phyloP scores from a whole-genome alignment of 1,140 invertebrate genomes.

The Rhopalosiphum maidis region DNA sequence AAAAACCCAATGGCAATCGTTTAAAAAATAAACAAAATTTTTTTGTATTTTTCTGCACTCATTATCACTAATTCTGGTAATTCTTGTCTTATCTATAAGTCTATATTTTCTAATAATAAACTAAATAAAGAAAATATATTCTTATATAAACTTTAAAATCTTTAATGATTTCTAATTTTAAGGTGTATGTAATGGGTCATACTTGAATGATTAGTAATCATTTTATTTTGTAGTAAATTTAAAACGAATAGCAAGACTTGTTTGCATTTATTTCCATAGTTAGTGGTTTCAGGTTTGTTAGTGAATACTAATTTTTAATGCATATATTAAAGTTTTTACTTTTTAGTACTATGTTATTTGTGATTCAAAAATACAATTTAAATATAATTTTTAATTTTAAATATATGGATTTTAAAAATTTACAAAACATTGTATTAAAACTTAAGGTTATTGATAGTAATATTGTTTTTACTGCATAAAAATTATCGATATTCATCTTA shows the following conservation, averaged over 20 bases:
- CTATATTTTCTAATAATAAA: background rate
- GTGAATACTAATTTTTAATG: conserved; percentile 47
- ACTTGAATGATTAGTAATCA: conserved; percentile 12
- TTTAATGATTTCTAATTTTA: background rate
- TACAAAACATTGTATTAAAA: background rate
- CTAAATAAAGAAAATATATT: background rate
- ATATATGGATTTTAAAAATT: background rate
- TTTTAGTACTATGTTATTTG: background rate
- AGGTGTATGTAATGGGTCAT: too few species aligned
- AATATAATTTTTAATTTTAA: background rate
- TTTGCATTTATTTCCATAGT: conserved; percentile 49
- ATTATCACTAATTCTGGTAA: background rate
- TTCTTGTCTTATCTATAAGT: background rate
- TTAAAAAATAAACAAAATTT: background rate
- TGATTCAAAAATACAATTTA: background rate
- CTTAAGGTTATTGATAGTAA: background rate
- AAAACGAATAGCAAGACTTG: conserved; percentile 12
- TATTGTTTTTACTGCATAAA: background rate
- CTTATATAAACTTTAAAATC: background rate
- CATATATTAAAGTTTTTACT: conserved; percentile 40
- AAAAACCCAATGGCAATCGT: background rate
- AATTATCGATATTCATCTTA: background rate
- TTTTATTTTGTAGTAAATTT: background rate
- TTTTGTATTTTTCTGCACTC: background rate
- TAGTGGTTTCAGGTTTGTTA: conserved; percentile 1